Evolutionary conservation across 2,797 vertebrate genomes (phyloP), one percentile per base, ranked within the genome.

Genomic region (Rhinichthys osculus): DNA sequence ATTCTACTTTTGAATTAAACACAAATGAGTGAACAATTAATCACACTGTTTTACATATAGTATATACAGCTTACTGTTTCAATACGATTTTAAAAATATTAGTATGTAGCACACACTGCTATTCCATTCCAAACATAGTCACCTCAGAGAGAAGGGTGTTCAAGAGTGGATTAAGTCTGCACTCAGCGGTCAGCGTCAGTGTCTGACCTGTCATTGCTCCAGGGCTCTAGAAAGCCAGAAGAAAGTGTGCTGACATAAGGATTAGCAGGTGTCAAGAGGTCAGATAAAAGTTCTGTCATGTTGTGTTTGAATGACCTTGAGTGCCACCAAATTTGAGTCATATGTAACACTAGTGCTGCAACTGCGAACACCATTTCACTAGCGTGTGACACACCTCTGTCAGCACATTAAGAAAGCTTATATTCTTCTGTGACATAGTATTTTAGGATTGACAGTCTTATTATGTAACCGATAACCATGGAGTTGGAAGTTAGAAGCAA

Each of bases 181-280:
- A 73, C 86, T 81, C 50, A 52, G 27, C 27, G 40, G 66, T 47
- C 64, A 57, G 30, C 52, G 23, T 47, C 33, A 50, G 69, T 70
- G 21, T 64, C 57, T 89, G 85, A 77, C 84, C 87, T 85, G 50
- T 77, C 17, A 13, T 27, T 82, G 84, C 82, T 71, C 74, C 74
- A 52, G 79, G 40, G 73, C 78, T 86, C 79, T 40, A 23, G 74
- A 47, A 82, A 50, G 87, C 78, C 88, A 86, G 84, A 74, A 86
- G 79, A 83, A 70, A 59, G 78, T 85, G 78, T 57, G 82, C 88
- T 89, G 89, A 90, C 86, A 89, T 78, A 85, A 88, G 89, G 82
- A 90, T 90, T 89, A 90, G 73, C 67, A 35, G 76, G 44, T 54
- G 79, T 88, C 71, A 83, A 82, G 13, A 85, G 84, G 85, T 90